Percentiles rank a stretch among this genome's conserved stretches.
phyloP scores from a whole-genome alignment of 2,888 invertebrate genomes.

The Sphaeridia pumilis region DNA sequence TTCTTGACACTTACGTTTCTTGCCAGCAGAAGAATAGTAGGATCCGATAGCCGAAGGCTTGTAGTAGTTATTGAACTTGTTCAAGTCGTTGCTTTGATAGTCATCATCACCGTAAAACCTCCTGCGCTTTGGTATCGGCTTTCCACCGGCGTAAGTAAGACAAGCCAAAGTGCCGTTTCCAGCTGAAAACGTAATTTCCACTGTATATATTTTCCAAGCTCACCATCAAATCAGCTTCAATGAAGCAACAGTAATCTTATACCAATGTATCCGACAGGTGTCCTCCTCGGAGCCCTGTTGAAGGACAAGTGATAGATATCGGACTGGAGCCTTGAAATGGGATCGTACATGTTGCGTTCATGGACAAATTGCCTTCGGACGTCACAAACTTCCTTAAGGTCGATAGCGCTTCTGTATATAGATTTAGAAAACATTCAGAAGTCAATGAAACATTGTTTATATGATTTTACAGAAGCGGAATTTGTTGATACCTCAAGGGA shows the following conservation, averaged over 20 bases:
- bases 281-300: constrained; percentile 16
- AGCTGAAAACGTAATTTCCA: constrained; percentile 39
- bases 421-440: neutral
- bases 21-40: constrained; percentile 13
- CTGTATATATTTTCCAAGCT: neutral
- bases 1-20: constrained; percentile 21
- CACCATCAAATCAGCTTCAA: no score
- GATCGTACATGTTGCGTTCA: constrained; percentile 21
- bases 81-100: constrained; percentile 62
- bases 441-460: no score
- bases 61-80: constrained; percentile 46
- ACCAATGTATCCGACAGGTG: constrained; percentile 13
- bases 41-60: constrained; percentile 40
- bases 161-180: constrained; percentile 74
- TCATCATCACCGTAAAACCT: constrained; percentile 52
- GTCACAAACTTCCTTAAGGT: constrained; percentile 30
- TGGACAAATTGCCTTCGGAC: constrained; percentile 31
- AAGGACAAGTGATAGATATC: constrained; percentile 29
- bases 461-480: neutral
- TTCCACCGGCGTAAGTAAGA: constrained; percentile 70
- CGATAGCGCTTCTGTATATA: constrained; percentile 25
- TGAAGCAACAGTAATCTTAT: no score
- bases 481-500: constrained; percentile 22
- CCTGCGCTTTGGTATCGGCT: constrained; percentile 61
- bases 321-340: constrained; percentile 15